These are phyloP conservation scores for Acleris literana DNA, from an alignment of 2,888 invertebrate species.

Conservation along the genomic window DNA sequence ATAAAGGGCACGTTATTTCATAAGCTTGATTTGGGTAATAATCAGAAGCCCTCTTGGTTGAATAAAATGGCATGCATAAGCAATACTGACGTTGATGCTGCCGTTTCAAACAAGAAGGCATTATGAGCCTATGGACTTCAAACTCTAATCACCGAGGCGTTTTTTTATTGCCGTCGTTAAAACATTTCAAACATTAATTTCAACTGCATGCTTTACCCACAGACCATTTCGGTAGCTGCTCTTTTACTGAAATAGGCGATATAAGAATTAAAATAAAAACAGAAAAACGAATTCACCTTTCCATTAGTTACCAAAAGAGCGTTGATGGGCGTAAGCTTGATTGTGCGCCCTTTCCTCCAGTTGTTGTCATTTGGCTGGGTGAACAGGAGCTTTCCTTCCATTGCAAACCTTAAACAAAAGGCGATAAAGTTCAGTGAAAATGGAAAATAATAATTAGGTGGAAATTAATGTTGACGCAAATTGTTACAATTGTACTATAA, in stretches of 20 bases:
- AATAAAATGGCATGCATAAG: no score
- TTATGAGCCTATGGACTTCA: no score
- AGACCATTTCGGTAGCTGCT: no score
- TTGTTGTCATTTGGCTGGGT: conserved; percentile 96
- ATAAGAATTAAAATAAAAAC: not conserved
- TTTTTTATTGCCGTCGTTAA: no score
- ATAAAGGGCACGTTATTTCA: no score
- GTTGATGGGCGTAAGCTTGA: conserved; percentile 94
- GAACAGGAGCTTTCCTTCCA: conserved; percentile 94
- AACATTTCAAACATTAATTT: no score
- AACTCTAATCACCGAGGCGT: no score
- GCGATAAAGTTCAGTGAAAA: conserved; percentile 37
- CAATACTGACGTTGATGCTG: no score
- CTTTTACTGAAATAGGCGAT: not conserved
- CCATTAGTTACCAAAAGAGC: conserved; percentile 96
- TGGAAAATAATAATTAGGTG: not conserved
- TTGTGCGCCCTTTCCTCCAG: conserved; percentile 94
- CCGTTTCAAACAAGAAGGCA: no score
- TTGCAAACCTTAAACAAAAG: conserved; percentile 86
- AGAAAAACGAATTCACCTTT: conserved; percentile 85
- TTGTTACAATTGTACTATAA: conserved; percentile 30
- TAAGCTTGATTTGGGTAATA: no score
- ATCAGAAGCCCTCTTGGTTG: no score
- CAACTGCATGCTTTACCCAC: no score
- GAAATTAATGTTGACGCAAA: conserved; percentile 29